Percentiles rank a stretch among this genome's conserved stretches.
Evolutionary conservation across 2,113 vertebrate species (phyloP).

Genomic region (Zosterops borbonicus): DNA sequence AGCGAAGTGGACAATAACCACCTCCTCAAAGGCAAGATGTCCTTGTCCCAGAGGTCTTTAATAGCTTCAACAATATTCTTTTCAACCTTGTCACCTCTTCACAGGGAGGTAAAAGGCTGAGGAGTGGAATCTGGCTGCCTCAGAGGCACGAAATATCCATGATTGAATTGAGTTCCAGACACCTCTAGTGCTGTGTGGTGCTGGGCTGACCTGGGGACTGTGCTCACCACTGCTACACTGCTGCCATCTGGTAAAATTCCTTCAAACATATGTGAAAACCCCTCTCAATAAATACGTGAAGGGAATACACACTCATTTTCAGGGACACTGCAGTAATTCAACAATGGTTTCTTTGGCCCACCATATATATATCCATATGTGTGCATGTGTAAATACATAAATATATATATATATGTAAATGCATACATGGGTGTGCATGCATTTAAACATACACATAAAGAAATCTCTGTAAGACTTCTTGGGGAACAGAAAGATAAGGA

Average conservation of each 20-base stretch:
- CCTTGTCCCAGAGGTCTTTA: neutral
- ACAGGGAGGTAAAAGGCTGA: neutral
- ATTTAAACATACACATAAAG: neutral
- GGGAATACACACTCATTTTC: neutral
- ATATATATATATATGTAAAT: neutral
- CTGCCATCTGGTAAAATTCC: neutral
- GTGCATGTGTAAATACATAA: neutral
- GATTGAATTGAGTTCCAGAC: accelerated
- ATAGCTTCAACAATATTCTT: neutral
- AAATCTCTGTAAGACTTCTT: neutral
- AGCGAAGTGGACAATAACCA: neutral
- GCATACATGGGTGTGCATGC: neutral
- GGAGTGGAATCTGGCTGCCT: neutral
- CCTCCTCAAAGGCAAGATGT: neutral
- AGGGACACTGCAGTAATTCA: neutral
- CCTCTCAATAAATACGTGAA: neutral
- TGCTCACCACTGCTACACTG: accelerated
- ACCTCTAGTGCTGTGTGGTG: accelerated
- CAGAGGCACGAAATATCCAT: accelerated
- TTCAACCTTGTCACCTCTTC: neutral
- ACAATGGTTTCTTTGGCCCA: neutral
- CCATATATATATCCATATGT: too few species aligned
- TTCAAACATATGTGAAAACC: neutral
- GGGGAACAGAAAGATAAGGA: neutral
- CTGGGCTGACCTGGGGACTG: neutral